A percentile compares a stretch with the other conserved stretches of the same genome.
Evolutionary conservation across 2,113 vertebrate species (phyloP).

Genomic region (Callopanchax toddi): DNA sequence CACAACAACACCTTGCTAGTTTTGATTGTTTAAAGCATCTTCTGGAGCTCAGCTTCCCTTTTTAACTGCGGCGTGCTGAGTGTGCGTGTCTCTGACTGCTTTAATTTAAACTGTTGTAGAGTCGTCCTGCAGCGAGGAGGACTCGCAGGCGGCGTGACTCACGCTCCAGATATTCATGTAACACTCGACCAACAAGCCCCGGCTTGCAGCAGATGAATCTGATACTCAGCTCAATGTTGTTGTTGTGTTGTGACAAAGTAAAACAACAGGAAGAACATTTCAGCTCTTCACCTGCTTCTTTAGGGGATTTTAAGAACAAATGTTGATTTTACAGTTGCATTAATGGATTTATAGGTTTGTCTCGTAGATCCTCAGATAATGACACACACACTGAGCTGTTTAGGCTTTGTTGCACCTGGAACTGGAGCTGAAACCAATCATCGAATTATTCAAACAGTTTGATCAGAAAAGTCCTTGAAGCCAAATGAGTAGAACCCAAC

Average conservation of each 20-base stretch:
- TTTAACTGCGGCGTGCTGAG: slow-evolving; percentile 43
- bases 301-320: no score
- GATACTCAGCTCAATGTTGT: slow-evolving; percentile 11
- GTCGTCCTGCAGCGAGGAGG: slow-evolving; percentile 39
- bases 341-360: no score
- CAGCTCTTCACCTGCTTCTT: no score
- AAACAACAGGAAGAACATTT: no score
- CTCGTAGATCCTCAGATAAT: no score
- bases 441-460: no score
- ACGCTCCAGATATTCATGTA: slow-evolving; percentile 50
- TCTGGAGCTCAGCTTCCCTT: slow-evolving; percentile 22
- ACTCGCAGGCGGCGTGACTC: slow-evolving; percentile 45
- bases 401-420: no score
- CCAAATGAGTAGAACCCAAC: no score
- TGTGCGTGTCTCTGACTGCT: slow-evolving; percentile 44
- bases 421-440: no score
- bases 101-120: slow-evolving; percentile 53
- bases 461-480: no score
- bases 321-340: no score
- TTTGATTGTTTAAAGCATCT: slow-evolving; percentile 31
- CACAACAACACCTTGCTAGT: slow-evolving; percentile 16
- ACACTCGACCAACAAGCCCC: slow-evolving; percentile 30
- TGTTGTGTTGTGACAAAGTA: slow-evolving; percentile 13
- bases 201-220: slow-evolving; percentile 18
- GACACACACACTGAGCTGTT: no score